These are phyloP conservation scores for Rambutsinella grinnellia DNA, from an alignment of 2,888 invertebrate species.

Conservation along the genomic window DNA sequence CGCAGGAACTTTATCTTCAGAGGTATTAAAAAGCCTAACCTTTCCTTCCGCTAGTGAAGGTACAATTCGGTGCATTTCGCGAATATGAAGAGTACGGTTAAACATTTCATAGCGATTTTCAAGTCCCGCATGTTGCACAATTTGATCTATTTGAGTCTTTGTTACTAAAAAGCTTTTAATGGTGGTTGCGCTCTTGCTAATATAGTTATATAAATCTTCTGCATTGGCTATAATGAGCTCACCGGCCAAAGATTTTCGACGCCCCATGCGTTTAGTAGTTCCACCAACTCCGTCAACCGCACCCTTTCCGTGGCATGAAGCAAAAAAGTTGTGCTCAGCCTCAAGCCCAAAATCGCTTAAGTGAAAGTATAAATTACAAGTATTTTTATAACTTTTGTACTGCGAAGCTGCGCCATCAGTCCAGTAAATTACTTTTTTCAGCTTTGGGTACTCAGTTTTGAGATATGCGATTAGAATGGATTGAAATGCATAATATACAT, in stretches of 20 bases:
- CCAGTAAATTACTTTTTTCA: constrained; percentile 18
- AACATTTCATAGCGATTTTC: background rate
- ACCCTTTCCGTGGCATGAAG: constrained; percentile 27
- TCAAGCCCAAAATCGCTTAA: constrained; percentile 23
- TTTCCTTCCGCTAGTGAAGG: background rate
- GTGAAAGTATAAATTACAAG: constrained; percentile 23
- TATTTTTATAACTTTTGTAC: constrained; percentile 18
- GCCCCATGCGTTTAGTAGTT: constrained; percentile 57
- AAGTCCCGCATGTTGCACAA: background rate
- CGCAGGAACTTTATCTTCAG: background rate
- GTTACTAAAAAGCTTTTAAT: background rate
- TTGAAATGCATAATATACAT: constrained; percentile 20
- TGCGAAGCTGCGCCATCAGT: constrained; percentile 34
- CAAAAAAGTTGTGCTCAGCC: constrained; percentile 41
- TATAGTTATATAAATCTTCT: background rate
- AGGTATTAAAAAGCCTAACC: background rate
- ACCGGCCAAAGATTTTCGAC: constrained; percentile 54
- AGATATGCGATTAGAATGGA: background rate
- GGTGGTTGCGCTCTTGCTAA: background rate
- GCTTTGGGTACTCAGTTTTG: background rate
- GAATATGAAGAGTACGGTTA: background rate
- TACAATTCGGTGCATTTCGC: background rate
- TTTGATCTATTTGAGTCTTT: background rate
- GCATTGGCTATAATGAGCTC: background rate
- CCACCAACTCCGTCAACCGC: constrained; percentile 50